phyloP scores from a whole-genome alignment of 2,797 vertebrate genomes.

The Aldrovandia affinis region DNA sequence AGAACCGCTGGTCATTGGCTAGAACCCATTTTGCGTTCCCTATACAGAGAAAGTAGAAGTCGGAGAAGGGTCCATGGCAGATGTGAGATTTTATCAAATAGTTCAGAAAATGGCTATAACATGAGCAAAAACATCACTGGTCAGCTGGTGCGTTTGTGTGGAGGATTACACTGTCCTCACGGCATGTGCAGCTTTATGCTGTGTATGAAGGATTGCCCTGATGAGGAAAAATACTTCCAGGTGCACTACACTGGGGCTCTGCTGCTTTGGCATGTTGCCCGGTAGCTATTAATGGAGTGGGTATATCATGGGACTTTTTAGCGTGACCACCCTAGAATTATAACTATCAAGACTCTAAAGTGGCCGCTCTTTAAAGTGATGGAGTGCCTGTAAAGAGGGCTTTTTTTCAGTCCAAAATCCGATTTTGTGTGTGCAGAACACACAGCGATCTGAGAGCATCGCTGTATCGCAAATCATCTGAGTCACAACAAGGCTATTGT shows the following conservation, averaged over 20 bases:
- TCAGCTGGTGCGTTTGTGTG: no score
- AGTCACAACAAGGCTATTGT: not conserved
- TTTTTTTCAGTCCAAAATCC: not conserved
- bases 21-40: no score
- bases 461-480: not conserved
- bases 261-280: not conserved
- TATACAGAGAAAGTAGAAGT: no score
- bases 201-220: not conserved
- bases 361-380: not conserved
- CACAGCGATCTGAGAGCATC: not conserved
- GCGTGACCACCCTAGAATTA: not conserved
- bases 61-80: no score
- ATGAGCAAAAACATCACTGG: no score
- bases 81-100: conserved; percentile 4
- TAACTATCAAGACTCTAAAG: not conserved
- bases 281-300: not conserved
- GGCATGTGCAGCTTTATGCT: not conserved
- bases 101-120: no score
- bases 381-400: not conserved
- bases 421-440: not conserved
- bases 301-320: not conserved
- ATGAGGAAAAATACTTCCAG: not conserved
- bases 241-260: no score
- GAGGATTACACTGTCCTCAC: no score
- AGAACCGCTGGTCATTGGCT: no score